Base-by-base conservation (phyloP, 1,140 invertebrate species). In the Cephus cinctus region DNA sequence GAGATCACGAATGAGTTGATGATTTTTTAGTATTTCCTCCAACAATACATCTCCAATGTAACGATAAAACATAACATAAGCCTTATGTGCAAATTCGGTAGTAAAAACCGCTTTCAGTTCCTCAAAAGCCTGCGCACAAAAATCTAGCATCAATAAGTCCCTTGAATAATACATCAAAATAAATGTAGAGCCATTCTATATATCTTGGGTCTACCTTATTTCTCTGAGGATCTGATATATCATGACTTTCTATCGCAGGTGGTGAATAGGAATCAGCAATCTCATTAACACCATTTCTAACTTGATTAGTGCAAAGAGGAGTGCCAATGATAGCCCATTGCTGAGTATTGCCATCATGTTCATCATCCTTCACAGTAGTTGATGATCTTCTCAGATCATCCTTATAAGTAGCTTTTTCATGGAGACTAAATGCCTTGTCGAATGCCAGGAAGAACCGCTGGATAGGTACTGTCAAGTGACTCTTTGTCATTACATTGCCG, bases 61-160 rank as follows among this genome's bases (percentile, higher is more conserved):
- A 50, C 85, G 84, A 43, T 88, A 83, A 61, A 96, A 92, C 0
- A 86, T 81, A 30, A 90, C 78, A 65, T 94, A 96, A 1, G 90
- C 80, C 30, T 84, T 82, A 60, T 93, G 86, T 4, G 94, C 93
- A 46, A 96, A 73, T 62, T 92, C 86, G 4, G 86, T 78, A 4
- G 87, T 89, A 60, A 96, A 94, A 1, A 93, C 90, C 57, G 85
- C 71, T 46, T 82, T 80, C 1, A 96, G 66, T 75, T 96, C 93
- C 61, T 90, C 84, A 59, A 86, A 69, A 2, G 86, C 87, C 73
- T 87, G 61, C 43, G 59, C 45, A 43, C 35, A 38, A 38, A 25
- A 1, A 19, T 14, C 3, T 3, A n/a, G n/a, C 12, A 43, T 16
- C 5, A 32, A 11, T 30, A 16, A 22, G 15, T n/a, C n/a, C n/a